Conservation (phyloP, 2,113 vertebrate genomes). For the Phaethon lepturus region DNA sequence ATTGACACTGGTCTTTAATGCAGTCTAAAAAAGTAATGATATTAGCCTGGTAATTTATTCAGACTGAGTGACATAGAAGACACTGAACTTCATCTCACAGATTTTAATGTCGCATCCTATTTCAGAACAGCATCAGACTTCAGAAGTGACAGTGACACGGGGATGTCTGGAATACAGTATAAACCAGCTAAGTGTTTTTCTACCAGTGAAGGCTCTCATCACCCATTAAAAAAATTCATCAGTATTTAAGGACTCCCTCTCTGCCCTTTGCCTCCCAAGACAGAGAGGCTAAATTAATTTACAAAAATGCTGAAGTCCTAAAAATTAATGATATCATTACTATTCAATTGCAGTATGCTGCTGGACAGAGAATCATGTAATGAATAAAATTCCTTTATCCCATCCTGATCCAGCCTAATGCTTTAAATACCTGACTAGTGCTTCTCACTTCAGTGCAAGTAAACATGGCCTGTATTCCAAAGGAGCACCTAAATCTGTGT, state of each 20-base stretch:
- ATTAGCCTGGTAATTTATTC: conserved; percentile 53
- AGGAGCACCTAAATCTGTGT: background rate
- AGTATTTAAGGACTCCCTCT: conserved; percentile 50
- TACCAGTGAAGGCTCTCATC: background rate
- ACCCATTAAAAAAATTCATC: conserved; percentile 48
- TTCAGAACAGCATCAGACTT: conserved; percentile 11
- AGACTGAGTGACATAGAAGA: conserved; percentile 3
- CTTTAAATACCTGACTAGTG: background rate
- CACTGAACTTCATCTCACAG: conserved; percentile 37
- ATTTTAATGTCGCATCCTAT: conserved; percentile 37
- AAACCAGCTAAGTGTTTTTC: conserved; percentile 43
- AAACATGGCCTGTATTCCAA: background rate
- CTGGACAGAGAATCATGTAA: background rate
- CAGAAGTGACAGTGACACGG: conserved; percentile 5
- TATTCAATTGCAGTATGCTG: conserved; percentile 23
- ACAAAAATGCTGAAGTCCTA: conserved; percentile 58
- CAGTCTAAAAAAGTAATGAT: background rate
- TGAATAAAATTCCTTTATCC: conserved; percentile 19
- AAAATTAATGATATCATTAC: conserved; percentile 64
- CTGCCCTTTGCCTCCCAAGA: conserved; percentile 55
- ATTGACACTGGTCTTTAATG: conserved; percentile 14
- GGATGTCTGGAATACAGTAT: conserved; percentile 45
- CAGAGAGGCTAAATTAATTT: conserved; percentile 62
- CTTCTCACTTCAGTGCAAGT: background rate
- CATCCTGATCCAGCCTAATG: background rate